Evolutionary conservation across 2,113 vertebrate genomes (phyloP).

Genomic region (Haliaeetus leucogaster): DNA sequence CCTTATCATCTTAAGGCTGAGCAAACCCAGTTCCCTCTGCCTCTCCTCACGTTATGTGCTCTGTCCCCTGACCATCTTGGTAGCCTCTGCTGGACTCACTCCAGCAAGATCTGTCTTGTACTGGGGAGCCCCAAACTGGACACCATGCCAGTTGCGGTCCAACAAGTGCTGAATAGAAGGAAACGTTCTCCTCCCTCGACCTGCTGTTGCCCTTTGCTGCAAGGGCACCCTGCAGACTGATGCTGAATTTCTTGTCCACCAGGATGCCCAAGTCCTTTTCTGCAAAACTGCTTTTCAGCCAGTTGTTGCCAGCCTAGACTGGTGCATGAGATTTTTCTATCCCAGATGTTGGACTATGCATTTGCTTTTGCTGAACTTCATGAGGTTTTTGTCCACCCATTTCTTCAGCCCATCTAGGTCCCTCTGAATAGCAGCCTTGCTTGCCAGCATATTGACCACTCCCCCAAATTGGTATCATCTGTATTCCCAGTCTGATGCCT

Average conservation of each 20-base stretch:
- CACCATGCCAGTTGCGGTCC: accelerated
- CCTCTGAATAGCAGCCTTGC: background rate
- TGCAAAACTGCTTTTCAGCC: background rate
- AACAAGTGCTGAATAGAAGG: background rate
- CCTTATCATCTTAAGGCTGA: background rate
- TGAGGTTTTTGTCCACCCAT: background rate
- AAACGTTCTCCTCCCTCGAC: background rate
- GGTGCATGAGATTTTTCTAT: background rate
- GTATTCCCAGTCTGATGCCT: background rate
- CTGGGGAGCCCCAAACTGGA: background rate
- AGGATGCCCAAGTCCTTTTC: background rate
- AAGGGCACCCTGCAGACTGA: background rate
- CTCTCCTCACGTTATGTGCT: background rate
- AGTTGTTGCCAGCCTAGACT: background rate
- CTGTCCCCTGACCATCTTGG: background rate
- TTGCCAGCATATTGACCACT: background rate
- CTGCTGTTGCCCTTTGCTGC: background rate
- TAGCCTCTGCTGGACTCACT: background rate
- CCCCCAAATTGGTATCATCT: background rate
- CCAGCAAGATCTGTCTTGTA: background rate
- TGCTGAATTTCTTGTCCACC: background rate
- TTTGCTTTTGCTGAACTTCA: background rate
- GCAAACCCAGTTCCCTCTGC: background rate
- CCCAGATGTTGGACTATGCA: background rate
- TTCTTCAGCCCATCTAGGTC: background rate